Percentiles rank a stretch among this genome's conserved stretches.
Conservation (phyloP, 2,888 invertebrate genomes). For the Apamea anceps region DNA sequence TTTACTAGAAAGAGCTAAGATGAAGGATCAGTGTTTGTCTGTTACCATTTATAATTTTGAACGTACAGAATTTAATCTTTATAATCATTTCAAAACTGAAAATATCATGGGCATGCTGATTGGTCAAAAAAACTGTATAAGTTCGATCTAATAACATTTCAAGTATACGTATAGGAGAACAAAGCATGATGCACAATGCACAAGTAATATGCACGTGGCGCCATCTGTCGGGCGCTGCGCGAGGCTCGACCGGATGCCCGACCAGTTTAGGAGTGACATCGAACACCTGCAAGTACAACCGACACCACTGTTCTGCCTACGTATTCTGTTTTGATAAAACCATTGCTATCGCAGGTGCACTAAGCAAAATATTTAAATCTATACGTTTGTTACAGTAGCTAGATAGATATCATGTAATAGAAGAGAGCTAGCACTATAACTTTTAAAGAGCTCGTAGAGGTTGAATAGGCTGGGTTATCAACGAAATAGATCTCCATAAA, state of each 20-base stretch:
- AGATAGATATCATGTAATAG: constrained; percentile 5
- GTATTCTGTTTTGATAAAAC: constrained; percentile 66
- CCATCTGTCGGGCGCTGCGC: constrained; percentile 84
- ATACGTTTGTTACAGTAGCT: neutral
- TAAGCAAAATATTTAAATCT: constrained; percentile 44
- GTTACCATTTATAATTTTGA: neutral
- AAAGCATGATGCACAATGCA: constrained; percentile 56
- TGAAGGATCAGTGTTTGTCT: neutral
- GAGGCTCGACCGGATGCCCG: constrained; percentile 85
- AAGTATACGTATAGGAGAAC: constrained; percentile 30
- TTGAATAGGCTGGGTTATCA: constrained; percentile 33
- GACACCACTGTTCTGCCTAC: constrained; percentile 71
- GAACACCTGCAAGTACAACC: constrained; percentile 85
- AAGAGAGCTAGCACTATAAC: neutral
- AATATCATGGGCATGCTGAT: neutral
- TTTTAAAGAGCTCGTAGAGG: constrained; percentile 14
- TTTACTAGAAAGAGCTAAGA: neutral
- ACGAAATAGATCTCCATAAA: constrained; percentile 48
- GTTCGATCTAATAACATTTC: constrained; percentile 33
- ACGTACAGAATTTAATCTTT: neutral
- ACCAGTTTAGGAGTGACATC: constrained; percentile 88
- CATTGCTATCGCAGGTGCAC: constrained; percentile 50
- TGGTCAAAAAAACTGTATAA: constrained; percentile 5
- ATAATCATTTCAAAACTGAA: neutral
- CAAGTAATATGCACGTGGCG: constrained; percentile 74